Evolutionary conservation across 2,888 invertebrate genomes (phyloP).

Genomic region (Strigamia crassipes): DNA sequence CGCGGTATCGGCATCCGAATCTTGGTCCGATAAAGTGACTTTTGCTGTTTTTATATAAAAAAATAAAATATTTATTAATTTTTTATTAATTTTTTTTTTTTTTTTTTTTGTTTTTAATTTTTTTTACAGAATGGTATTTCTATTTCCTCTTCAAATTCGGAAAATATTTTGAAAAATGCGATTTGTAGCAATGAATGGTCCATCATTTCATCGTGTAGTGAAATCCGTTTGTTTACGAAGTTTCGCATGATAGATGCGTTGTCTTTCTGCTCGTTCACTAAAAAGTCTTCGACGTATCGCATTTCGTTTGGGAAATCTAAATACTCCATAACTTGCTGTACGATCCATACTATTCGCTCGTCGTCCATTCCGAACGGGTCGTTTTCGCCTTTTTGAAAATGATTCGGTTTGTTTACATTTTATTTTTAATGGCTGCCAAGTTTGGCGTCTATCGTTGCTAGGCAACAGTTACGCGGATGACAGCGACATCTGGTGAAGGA

Average conservation of each 20-base stretch:
- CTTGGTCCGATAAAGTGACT: not conserved
- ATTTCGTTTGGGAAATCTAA: not conserved
- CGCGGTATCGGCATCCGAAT: not conserved
- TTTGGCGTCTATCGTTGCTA: not conserved
- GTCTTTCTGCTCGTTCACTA: not conserved
- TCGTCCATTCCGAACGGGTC: not conserved
- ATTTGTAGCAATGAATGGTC: not conserved
- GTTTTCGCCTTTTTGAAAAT: not conserved
- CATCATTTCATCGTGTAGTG: not conserved
- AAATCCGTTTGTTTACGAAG: not conserved
- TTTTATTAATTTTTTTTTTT: not conserved
- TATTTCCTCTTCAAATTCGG: not conserved
- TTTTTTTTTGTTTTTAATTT: no score
- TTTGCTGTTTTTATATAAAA: slow-evolving; percentile 4
- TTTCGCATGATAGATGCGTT: not conserved
- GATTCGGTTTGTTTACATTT: no score
- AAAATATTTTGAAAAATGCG: not conserved
- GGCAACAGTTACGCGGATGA: not conserved
- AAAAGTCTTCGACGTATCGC: not conserved
- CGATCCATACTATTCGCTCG: not conserved
- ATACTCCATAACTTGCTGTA: not conserved
- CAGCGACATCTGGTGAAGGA: not conserved
- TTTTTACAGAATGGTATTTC: not conserved
- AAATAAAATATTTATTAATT: no score
- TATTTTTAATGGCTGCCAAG: no score